Evolutionary conservation across 1,140 invertebrate genomes (phyloP), one percentile per base, ranked within the genome.

Genomic region (Eurosta solidaginis): DNA sequence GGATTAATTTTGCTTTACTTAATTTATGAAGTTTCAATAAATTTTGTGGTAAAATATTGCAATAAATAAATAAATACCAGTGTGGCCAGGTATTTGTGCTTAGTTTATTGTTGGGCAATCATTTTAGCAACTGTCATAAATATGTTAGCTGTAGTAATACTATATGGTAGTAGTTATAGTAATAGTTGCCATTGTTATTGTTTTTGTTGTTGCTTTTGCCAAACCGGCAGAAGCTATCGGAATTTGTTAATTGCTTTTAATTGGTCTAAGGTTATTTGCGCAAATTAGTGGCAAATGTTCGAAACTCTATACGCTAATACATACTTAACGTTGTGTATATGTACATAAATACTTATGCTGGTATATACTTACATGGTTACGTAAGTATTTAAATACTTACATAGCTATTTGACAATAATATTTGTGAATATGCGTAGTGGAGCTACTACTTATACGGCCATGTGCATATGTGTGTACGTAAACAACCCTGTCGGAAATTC

Each of bases 231-330:
- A 14, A 17, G 17, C 59, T 40, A 40, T 68, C 59, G 59, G 33
- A 9, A 68, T 68, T 68, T 40, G 59, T 68, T 68, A 68, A 68
- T 68, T 68, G 59, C 33, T 68, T 68, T 68, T 68, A 68, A 68
- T 68, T 68, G 59, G 33, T 68, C 17, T 42, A 68, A 68, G 59
- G 59, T 68, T 36, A 42, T 68, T 68, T 68, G 59, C 59, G 6
- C 49, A 52, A 52, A 52, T 68, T 68, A 68, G 59, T 68, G 17
- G 59, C 59, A 40, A 29, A 68, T 20, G 59, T n/a, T 6, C 3
- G 25, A 54, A 20, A 27, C 1, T 25, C 33, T 1, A 22, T 5
- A 7, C 4, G 22, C 59, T 20, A 3, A 22, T 17, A 68, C 1
- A 36, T 40, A 40, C 14, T 29, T 9, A 14, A 9, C 14, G 14